Evolutionary conservation across 1,140 invertebrate genomes (phyloP).

Genomic region (Papilio xuthus): DNA sequence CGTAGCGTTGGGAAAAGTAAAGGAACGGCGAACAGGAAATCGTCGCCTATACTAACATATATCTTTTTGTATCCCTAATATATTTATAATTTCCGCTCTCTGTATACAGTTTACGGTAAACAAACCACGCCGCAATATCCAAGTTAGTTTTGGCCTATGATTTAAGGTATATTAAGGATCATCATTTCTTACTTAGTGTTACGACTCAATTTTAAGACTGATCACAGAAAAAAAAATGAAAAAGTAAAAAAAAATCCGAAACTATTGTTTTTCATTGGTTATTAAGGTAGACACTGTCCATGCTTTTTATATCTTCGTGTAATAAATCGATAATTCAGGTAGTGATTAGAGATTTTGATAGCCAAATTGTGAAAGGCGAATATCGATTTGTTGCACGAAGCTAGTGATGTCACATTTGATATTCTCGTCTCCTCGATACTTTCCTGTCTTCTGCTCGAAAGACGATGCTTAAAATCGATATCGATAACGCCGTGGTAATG

Average conservation of each 20-base stretch:
- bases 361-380: slow-evolving; percentile 59
- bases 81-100: slow-evolving; percentile 53
- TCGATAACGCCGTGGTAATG: slow-evolving; percentile 64
- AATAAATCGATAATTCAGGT: slow-evolving; percentile 51
- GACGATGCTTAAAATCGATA: slow-evolving; percentile 69
- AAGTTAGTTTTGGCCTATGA: slow-evolving; percentile 74
- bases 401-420: slow-evolving; percentile 49
- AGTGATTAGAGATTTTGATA: slow-evolving; percentile 59
- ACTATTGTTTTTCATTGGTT: slow-evolving; percentile 66
- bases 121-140: slow-evolving; percentile 58
- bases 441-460: slow-evolving; percentile 69
- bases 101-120: slow-evolving; percentile 53
- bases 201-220: slow-evolving; percentile 82
- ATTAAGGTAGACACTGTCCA: slow-evolving; percentile 50
- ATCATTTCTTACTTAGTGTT: slow-evolving; percentile 79
- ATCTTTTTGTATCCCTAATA: slow-evolving; percentile 49
- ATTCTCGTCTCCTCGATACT: slow-evolving; percentile 60
- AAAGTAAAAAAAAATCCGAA: slow-evolving; percentile 62
- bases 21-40: slow-evolving; percentile 32
- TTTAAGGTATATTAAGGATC: slow-evolving; percentile 76
- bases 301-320: slow-evolving; percentile 53
- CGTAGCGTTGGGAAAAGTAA: slow-evolving; percentile 47
- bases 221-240: slow-evolving; percentile 72
- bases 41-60: slow-evolving; percentile 57
- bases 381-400: slow-evolving; percentile 48